These are phyloP conservation scores for Chymomyza amoena DNA, from an alignment of 2,888 invertebrate genomes.

Conservation along the genomic window DNA sequence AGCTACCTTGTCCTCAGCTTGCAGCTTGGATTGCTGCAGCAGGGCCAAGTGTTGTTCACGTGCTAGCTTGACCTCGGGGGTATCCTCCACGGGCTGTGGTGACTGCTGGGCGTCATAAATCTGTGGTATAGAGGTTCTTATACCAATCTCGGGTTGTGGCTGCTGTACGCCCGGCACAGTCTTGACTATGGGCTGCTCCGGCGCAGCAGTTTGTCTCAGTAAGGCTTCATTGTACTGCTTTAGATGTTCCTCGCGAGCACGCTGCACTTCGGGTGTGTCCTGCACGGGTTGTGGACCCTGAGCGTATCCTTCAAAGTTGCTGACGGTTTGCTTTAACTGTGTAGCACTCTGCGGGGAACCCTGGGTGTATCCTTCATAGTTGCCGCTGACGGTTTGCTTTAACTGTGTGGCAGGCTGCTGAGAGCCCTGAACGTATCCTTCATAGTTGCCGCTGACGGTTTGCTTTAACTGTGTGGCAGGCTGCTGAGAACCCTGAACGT, in stretches of 20 bases:
- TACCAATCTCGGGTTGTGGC: background rate
- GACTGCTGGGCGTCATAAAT: background rate
- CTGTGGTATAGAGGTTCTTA: conserved; percentile 22
- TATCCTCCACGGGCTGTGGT: conserved; percentile 26
- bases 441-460: too few species aligned
- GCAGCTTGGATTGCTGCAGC: conserved; percentile 42
- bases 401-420: too few species aligned
- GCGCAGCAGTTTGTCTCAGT: conserved; percentile 32
- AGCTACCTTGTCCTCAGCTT: conserved; percentile 45
- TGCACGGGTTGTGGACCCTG: conserved; percentile 37
- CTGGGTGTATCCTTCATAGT: too few species aligned
- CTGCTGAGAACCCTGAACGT: too few species aligned
- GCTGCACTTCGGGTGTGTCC: conserved; percentile 63
- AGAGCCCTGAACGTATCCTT: too few species aligned
- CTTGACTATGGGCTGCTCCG: conserved; percentile 24
- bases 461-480: too few species aligned
- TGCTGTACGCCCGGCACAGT: background rate
- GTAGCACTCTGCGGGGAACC: too few species aligned
- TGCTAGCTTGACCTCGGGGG: conserved; percentile 12
- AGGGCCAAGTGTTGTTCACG: conserved; percentile 37
- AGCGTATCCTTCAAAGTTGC: background rate
- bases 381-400: too few species aligned
- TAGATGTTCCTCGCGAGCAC: conserved; percentile 61
- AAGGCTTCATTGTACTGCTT: conserved; percentile 52
- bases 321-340: too few species aligned